Base-by-base conservation (phyloP, 1,140 invertebrate genomes). In the Aethina tumida region DNA sequence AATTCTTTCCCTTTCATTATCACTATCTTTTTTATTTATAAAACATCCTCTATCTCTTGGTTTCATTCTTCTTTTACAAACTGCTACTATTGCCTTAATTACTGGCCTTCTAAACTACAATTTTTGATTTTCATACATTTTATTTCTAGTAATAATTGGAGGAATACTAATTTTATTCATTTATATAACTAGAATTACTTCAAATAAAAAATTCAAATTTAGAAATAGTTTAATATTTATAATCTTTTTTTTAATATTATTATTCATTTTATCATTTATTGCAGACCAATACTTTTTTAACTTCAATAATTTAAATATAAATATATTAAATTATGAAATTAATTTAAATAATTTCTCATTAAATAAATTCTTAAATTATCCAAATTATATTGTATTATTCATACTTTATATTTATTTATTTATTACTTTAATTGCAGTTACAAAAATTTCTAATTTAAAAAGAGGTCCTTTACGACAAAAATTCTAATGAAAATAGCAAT, bases 141-240 rank as follows among this genome's bases (percentile, higher is more conserved):
- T 70, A 60, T 67, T 69, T 47, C 49, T 71, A 60, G 62, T 62
- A 40, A 65, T 71, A 58, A 53, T 71, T 59, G 64, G 70, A 49
- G 69, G 69, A 27, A 57, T 72, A 63, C 52, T 72, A 65, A 60
- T 72, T 45, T 39, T 72, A 53, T 73, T 72, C 61, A 59, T 70
- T 59, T 70, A 72, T 59, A 64, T 73, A 32, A 66, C 66, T 32
- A 71, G 68, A 43, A 54, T 73, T 53, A 60, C 63, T 2, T 67
- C 62, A 15, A 71, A 72, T 64, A 58, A 69, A 67, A 60, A 66
- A 63, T 68, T 69, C 57, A 57, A 59, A 42, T 58, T 45, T 22
- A 27, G 28, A 18, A 33, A 8, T 6, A 35, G 21, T 13, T 14
- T 41, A n/a, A n/a, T 40, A 20, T 2, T 28, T 28, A 0, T 25